Conservation (phyloP, 2,113 vertebrate species). For the Pyxicephalus adspersus region DNA sequence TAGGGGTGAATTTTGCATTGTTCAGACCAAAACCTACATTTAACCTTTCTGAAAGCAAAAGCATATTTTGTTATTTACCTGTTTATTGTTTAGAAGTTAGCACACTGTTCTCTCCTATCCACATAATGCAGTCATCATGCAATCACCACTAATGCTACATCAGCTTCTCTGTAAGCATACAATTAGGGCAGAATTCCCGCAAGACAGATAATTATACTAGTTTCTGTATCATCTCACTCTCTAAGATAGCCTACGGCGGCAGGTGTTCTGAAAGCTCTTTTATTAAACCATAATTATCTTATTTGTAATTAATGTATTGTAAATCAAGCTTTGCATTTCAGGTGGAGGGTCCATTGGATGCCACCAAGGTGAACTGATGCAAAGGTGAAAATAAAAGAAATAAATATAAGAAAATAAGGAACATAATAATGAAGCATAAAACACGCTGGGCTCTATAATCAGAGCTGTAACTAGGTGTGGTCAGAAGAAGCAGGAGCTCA, state of each 20-base stretch:
- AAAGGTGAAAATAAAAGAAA: neutral
- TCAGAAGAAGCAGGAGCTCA: no score
- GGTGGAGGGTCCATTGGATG: neutral
- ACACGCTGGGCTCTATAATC: no score
- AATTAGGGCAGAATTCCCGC: slow-evolving; percentile 44
- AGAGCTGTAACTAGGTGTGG: no score
- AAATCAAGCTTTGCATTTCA: neutral
- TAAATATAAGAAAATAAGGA: neutral
- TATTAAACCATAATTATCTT: slow-evolving; percentile 28
- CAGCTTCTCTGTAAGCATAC: slow-evolving; percentile 45
- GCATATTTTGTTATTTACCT: neutral
- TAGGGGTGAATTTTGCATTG: no score
- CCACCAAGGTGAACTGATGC: neutral
- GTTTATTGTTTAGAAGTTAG: neutral
- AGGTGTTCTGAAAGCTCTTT: neutral
- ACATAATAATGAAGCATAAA: no score
- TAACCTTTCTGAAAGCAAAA: neutral
- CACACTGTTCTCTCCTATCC: neutral
- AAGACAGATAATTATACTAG: slow-evolving; percentile 39
- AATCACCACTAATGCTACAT: slow-evolving; percentile 42
- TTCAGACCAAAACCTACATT: no score
- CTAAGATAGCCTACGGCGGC: slow-evolving; percentile 11
- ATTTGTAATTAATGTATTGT: slow-evolving; percentile 19
- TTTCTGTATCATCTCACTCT: slow-evolving; percentile 33
- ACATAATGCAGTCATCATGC: slow-evolving; percentile 27